These are phyloP conservation scores for Teleogryllus occipitalis DNA, from an alignment of 1,140 invertebrate genomes.

Conservation along the genomic window DNA sequence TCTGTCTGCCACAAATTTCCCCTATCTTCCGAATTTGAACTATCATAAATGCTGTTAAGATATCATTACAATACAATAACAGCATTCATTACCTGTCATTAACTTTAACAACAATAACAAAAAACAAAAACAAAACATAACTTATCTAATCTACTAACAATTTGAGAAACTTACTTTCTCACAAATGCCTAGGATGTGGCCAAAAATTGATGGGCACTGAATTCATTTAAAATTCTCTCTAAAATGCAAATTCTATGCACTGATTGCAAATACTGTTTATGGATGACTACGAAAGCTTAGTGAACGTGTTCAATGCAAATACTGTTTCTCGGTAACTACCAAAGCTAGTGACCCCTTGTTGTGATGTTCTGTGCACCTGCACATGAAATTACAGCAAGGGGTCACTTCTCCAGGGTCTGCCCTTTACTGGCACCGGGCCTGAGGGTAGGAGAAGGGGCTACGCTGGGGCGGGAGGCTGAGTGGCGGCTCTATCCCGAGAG, in stretches of 20 bases:
- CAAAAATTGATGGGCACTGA: background rate
- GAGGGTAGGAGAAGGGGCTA: conserved; percentile 24
- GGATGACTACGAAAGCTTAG: background rate
- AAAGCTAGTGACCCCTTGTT: background rate
- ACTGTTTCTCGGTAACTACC: background rate
- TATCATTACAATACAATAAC: too few relatives aligned
- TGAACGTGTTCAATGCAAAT: background rate
- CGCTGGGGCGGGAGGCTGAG: conserved; percentile 34
- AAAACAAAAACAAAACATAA: too few relatives aligned
- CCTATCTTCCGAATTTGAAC: too few relatives aligned
- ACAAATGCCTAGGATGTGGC: too few relatives aligned
- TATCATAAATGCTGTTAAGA: too few relatives aligned
- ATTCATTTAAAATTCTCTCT: background rate
- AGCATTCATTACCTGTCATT: too few relatives aligned
- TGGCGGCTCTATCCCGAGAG: conserved; percentile 41
- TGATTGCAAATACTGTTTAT: background rate
- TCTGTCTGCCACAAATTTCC: too few relatives aligned
- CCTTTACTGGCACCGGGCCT: conserved; percentile 40
- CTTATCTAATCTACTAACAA: too few relatives aligned
- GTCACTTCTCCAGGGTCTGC: conserved; percentile 33
- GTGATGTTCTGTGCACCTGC: background rate
- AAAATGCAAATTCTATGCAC: background rate
- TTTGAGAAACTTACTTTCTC: too few relatives aligned
- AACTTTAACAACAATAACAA: too few relatives aligned
- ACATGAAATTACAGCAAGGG: background rate